A percentile compares a stretch with the other conserved stretches of the same genome.
These are phyloP conservation scores for Ernsta delagoae DNA, from an alignment of 2,888 invertebrate genomes.

Conservation along the genomic window DNA sequence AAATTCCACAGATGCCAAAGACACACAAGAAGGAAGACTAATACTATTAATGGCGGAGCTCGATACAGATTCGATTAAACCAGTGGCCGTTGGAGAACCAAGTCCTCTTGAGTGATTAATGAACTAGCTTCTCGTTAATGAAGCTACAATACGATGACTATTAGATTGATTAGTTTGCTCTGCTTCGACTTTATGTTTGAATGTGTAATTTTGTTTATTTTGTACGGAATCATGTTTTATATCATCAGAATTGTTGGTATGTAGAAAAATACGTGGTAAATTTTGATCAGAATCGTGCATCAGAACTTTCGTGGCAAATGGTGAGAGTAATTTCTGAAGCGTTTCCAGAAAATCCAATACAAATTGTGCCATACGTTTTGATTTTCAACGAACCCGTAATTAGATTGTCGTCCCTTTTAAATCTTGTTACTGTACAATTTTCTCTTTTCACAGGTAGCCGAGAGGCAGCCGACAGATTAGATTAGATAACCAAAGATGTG, in stretches of 20 bases:
- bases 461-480: conserved; percentile 49
- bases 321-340: background rate
- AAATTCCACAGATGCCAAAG: background rate
- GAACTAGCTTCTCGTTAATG: background rate
- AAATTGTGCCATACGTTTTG: conserved; percentile 14
- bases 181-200: too few species aligned
- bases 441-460: conserved; percentile 56
- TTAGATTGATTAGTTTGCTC: background rate
- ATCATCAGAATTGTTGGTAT: too few species aligned
- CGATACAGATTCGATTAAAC: conserved; percentile 13
- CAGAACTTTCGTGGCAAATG: background rate
- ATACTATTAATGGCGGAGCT: background rate
- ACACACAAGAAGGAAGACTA: background rate
- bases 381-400: conserved; percentile 36
- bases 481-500: conserved; percentile 53
- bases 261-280: too few species aligned
- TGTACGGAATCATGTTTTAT: too few species aligned
- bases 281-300: conserved; percentile 3
- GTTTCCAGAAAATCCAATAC: conserved; percentile 18
- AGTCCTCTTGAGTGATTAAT: conserved; percentile 8
- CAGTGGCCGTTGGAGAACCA: conserved; percentile 4
- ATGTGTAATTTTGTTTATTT: too few species aligned
- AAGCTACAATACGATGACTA: background rate
- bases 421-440: conserved; percentile 49
- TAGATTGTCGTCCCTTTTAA: conserved; percentile 38